Base-by-base conservation (phyloP, 2,797 vertebrate species). In the Garrulus glandarius region DNA sequence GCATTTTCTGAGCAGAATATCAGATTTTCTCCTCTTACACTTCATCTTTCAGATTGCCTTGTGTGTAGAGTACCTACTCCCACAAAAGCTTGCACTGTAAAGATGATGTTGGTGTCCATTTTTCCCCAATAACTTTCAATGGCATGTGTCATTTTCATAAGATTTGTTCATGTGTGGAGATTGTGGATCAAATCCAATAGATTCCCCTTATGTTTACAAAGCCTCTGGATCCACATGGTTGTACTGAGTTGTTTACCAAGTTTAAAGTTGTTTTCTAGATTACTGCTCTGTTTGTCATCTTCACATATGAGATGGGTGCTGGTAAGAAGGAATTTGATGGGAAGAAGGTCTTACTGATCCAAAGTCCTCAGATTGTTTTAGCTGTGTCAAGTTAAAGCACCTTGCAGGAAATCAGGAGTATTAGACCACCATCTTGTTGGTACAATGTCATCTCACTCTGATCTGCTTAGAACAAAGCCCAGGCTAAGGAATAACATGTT, bases 401-500 rank as follows among this genome's bases (percentile, higher is more conserved):
- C 20, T 32, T 50, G 19, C 37, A 82, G 27, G 21, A n/a, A 29
- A 17, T 43, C 8, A 3, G 14, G 17, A 30, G 3, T 60, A 8
- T 57, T 47, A 57, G 29, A 57, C 9, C 37, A 30, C 36, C 6
- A 1, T 30, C 17, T 65, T 14, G 5, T 15, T 70, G n/a, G 10
- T 59, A 10, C 9, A 34, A 30, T 27, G 3, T 69, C 6, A 4
- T 61, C 30, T 76, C 22, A 24, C 23, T 44, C 27, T 36, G 17
- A 44, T 19, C 18, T 30, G 15, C 44, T 76, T 24, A 34, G 44
- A 68, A 23, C 17, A 74, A 79, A 74, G 18, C 7, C 22, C 22
- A 41, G 12, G 9, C 8, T 57, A 57, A 80, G 29, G 3, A 56
- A n/a, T 39, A 72, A n/a, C 1, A 4, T 2, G 0, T 14, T 29